phyloP scores from a whole-genome alignment of 2,797 vertebrate genomes.

The Acridotheres tristis region DNA sequence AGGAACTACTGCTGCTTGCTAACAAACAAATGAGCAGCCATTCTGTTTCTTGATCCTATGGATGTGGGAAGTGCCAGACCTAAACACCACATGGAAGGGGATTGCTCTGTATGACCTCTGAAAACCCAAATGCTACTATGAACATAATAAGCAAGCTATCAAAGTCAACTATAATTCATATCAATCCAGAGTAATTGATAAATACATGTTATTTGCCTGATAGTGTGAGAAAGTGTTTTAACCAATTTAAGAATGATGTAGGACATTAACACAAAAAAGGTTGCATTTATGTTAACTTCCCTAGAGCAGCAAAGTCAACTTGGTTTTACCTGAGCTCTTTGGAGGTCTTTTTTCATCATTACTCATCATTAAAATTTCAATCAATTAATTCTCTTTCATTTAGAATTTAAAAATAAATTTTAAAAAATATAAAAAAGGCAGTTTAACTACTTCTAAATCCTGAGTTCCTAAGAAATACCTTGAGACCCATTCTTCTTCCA shows the following conservation, averaged over 20 bases:
- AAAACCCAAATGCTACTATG: neutral
- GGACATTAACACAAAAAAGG: neutral
- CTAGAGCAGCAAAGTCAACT: neutral
- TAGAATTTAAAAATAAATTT: neutral
- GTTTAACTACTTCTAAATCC: neutral
- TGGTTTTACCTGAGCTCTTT: neutral
- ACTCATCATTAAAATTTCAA: neutral
- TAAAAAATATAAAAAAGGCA: neutral
- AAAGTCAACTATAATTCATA: neutral
- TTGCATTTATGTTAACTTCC: neutral
- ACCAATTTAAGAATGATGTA: accelerated
- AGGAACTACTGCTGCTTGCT: neutral
- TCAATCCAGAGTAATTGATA: neutral
- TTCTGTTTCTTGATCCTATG: neutral
- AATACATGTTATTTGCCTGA: neutral
- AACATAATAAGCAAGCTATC: neutral
- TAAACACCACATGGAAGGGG: accelerated
- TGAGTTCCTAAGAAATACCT: neutral
- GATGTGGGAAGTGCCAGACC: neutral
- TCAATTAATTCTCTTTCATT: neutral
- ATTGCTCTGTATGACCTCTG: neutral
- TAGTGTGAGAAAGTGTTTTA: neutral
- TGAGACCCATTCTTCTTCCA: neutral
- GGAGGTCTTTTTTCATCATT: neutral
- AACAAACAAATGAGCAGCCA: neutral